phyloP scores from a whole-genome alignment of 1,140 invertebrate species.

The Solenopsis invicta region DNA sequence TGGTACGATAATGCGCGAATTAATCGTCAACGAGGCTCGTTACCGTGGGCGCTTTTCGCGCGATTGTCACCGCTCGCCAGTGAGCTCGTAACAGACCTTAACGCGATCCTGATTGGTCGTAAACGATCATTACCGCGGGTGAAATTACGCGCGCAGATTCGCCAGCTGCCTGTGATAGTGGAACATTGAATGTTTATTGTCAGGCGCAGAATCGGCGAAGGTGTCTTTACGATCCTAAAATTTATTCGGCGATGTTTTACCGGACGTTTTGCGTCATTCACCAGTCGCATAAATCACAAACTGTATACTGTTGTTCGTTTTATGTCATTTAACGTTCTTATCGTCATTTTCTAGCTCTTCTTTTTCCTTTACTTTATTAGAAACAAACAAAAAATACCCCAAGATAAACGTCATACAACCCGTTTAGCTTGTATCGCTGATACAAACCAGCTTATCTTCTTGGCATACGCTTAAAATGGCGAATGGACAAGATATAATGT shows the following conservation, averaged over 20 bases:
- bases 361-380: background rate
- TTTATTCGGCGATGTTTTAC: constrained; percentile 58
- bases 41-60: constrained; percentile 21
- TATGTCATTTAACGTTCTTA: background rate
- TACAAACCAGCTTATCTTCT: background rate
- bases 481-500: background rate
- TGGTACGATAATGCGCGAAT: background rate
- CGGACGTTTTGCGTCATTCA: constrained; percentile 6
- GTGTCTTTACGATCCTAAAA: constrained; percentile 48
- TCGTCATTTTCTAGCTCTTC: background rate
- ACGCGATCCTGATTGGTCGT: constrained; percentile 76
- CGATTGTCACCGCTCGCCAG: constrained; percentile 68
- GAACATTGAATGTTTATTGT: constrained; percentile 33
- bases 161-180: constrained; percentile 33
- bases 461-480: background rate
- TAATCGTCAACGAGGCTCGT: constrained; percentile 41
- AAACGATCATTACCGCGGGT: constrained; percentile 76
- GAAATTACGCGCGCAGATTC: constrained; percentile 63
- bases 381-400: background rate
- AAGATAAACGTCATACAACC: background rate
- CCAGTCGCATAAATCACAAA: constrained; percentile 46
- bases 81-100: constrained; percentile 68
- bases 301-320: background rate
- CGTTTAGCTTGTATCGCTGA: background rate
- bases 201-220: constrained; percentile 2